Evolutionary conservation across 2,888 invertebrate species (phyloP).

Genomic region (Bedellia somnulentella): DNA sequence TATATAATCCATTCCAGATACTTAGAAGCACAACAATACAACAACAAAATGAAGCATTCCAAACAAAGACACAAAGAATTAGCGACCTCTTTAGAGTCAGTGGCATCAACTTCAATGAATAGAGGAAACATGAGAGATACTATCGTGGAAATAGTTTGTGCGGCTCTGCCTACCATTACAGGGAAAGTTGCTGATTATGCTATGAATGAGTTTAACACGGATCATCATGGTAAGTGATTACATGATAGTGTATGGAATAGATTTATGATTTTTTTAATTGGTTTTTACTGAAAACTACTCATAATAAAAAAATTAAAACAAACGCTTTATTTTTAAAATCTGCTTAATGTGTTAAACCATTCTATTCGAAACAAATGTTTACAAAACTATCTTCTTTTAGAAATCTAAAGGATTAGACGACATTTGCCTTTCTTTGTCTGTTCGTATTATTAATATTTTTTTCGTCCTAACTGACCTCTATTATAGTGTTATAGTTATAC

Average conservation of each 20-base stretch:
- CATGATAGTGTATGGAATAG: constrained; percentile 2
- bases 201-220: constrained; percentile 14
- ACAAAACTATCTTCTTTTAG: no score
- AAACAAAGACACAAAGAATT: constrained; percentile 31
- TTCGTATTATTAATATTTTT: no score
- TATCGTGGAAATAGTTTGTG: constrained; percentile 50
- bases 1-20: constrained; percentile 28
- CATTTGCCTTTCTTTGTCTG: no score
- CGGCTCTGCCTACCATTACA: constrained; percentile 49
- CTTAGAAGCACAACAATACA: constrained; percentile 58
- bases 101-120: constrained; percentile 19
- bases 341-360: no score
- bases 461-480: no score
- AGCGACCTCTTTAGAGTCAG: constrained; percentile 26
- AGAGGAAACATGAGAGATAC: constrained; percentile 43
- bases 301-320: no score
- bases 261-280: constrained; percentile 1
- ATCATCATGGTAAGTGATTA: constrained; percentile 21
- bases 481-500: no score
- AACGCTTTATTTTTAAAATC: no score
- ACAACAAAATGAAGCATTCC: constrained; percentile 26
- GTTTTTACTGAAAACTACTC: no score
- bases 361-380: no score
- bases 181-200: constrained; percentile 34
- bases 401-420: no score